Base-by-base conservation (phyloP, 1,140 invertebrate genomes). In the Vanessa tameamea region DNA sequence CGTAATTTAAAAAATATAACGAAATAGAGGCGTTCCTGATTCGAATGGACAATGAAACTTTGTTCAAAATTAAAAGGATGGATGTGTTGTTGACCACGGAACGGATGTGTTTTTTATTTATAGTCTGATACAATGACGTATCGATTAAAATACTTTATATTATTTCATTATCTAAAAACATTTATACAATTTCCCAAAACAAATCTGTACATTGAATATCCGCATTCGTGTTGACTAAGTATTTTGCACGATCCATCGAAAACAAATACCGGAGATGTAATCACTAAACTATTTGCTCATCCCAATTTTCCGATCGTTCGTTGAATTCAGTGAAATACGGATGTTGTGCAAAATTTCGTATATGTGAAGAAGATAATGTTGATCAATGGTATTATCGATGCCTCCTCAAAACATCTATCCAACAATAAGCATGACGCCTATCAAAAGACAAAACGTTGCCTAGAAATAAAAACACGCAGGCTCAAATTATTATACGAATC, bases 291-390 rank as follows among this genome's bases (percentile, higher is more conserved):
- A 69, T 73, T 77, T 69, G 53, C 20, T 43, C 43, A 73, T 73
- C 71, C 75, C 50, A 73, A 53, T 69, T 75, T 72, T 26, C 61
- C 57, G 64, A 37, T 53, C 31, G 53, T 11, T 57, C 53, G 31
- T 65, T 12, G 26, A 70, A 16, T 78, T 73, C 64, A 15, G 47
- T 13, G 31, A 66, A 78, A 78, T 26, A 73, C 67, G 77, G 77
- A 78, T 78, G 77, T 78, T 78, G 57, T 76, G 67, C 64, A 68
- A 70, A 78, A 67, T 61, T 67, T 63, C 57, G 64, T 70, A 70
- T 61, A 67, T 16, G 65, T 66, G 48, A 47, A 20, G 23, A 67
- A 64, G 31, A 3, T 47, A 23, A 16, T 64, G 48, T 64, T 48
- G 53, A 16, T n/a, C 43, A 47, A 63, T 50, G 15, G 50, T 31